Conservation (phyloP, 2,797 vertebrate genomes). For the Sarcophilus harrisii region DNA sequence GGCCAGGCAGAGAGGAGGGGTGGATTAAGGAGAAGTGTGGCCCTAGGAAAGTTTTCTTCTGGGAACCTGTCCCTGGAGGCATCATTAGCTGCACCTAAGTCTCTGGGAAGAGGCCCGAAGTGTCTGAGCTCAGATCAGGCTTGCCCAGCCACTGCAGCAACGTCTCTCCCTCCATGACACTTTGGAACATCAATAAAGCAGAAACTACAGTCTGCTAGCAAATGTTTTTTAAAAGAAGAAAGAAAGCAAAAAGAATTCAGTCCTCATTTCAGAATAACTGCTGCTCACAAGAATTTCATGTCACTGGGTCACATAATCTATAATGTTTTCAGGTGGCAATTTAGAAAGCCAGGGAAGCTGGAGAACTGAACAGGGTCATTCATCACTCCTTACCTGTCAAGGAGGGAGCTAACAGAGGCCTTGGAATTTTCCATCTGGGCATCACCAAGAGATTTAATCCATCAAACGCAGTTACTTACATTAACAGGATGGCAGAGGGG, state of each 20-base stretch:
- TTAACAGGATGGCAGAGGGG: constrained; percentile 16
- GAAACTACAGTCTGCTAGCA: background rate
- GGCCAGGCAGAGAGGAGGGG: background rate
- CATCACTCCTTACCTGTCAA: background rate
- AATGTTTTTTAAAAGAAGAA: background rate
- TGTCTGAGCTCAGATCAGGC: background rate
- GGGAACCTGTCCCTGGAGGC: background rate
- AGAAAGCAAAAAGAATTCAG: background rate
- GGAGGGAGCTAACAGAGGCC: background rate
- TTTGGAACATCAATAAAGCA: background rate
- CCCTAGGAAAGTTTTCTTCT: background rate
- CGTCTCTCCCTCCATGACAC: background rate
- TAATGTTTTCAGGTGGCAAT: background rate
- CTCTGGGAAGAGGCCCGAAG: background rate
- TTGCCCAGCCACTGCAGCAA: background rate
- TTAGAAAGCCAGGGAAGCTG: background rate
- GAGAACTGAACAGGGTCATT: background rate
- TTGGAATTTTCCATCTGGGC: background rate
- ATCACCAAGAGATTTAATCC: background rate
- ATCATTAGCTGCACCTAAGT: background rate
- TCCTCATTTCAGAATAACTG: constrained; percentile 41
- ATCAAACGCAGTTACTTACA: constrained; percentile 4
- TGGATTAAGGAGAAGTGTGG: background rate
- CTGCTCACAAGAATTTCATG: background rate
- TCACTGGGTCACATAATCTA: background rate